These are phyloP conservation scores for Corella eumyota DNA, from an alignment of 23 tunicate genomes.

Conservation along the genomic window DNA sequence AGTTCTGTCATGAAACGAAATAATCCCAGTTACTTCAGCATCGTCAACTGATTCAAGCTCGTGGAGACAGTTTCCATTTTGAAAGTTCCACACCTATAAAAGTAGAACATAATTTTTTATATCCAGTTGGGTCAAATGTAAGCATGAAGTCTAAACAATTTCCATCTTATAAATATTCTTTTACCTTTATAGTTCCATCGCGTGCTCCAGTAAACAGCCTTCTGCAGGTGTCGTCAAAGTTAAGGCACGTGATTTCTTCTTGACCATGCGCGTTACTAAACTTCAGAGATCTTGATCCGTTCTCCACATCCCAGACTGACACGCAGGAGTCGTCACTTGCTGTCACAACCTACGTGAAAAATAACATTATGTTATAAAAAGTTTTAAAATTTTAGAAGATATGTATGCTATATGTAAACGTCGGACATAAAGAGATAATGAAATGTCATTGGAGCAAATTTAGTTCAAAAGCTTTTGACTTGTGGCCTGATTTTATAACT, in stretches of 20 bases:
- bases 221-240: constrained; percentile 55
- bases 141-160: neutral
- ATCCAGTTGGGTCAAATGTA: neutral
- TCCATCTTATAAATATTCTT: neutral
- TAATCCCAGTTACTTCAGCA: constrained; percentile 78
- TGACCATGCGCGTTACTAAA: constrained; percentile 70
- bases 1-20: constrained; percentile 78
- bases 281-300: constrained; percentile 50
- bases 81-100: constrained; percentile 96
- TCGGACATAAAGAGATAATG: neutral
- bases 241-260: constrained; percentile 77
- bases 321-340: constrained; percentile 82
- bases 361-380: neutral
- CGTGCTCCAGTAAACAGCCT: constrained; percentile 88
- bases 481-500: no score
- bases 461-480: no score
- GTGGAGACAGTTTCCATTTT: constrained; percentile 88
- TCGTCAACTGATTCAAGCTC: constrained; percentile 65
- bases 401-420: neutral
- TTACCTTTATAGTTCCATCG: constrained; percentile 89
- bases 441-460: no score
- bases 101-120: neutral
- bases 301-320: constrained; percentile 86
- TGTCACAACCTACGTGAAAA: constrained; percentile 40
- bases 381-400: neutral